Evolutionary conservation across 2,113 vertebrate species (phyloP).

Genomic region (Brevimyrus niger): DNA sequence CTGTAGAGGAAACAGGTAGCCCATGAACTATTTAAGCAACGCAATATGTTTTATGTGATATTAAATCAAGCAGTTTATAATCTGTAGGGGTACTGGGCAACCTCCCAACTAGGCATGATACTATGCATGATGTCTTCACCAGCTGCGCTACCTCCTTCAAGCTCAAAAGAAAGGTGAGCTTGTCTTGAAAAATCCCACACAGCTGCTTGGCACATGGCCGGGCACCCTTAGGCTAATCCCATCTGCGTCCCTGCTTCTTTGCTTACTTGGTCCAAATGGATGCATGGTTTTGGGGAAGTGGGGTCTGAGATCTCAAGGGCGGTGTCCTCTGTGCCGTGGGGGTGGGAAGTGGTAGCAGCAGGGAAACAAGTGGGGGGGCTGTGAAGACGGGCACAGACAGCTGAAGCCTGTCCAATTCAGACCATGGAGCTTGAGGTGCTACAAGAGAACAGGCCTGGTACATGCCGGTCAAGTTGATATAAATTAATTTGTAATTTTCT

Average conservation of each 20-base stretch:
- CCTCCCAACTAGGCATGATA: neutral
- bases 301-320: neutral
- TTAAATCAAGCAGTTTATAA: neutral
- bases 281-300: neutral
- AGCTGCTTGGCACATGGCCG: neutral
- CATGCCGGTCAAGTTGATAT: neutral
- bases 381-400: neutral
- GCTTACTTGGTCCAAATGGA: neutral
- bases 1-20: neutral
- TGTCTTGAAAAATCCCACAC: neutral
- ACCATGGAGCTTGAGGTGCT: neutral
- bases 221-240: neutral
- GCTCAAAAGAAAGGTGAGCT: neutral
- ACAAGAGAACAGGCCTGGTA: neutral
- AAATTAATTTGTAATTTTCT: neutral
- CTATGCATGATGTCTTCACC: neutral
- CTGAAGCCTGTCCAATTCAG: neutral
- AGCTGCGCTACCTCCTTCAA: neutral
- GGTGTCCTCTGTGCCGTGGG: neutral
- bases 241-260: neutral
- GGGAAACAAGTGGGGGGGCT: neutral
- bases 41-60: neutral
- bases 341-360: neutral
- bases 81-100: neutral
- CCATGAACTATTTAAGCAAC: neutral